Evolutionary conservation across 2,113 vertebrate species (phyloP).

Genomic region (Solea senegalensis): DNA sequence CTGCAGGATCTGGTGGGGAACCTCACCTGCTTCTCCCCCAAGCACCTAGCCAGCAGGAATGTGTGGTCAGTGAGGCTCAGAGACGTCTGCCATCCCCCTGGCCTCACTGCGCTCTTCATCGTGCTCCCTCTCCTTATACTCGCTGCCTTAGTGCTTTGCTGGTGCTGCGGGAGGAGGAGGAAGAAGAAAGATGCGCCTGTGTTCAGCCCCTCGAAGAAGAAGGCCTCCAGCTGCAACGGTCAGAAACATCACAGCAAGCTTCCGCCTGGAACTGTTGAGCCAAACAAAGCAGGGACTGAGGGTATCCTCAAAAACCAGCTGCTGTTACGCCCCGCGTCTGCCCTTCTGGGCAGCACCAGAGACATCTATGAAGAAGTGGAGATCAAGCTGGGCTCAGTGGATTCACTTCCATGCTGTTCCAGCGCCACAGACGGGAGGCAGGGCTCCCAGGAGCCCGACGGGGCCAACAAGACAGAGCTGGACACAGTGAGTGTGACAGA

Average conservation of each 20-base stretch:
- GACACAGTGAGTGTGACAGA: slow-evolving; percentile 86
- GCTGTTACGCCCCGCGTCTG: slow-evolving; percentile 74
- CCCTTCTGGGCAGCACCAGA: slow-evolving; percentile 78
- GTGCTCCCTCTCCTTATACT: slow-evolving; percentile 83
- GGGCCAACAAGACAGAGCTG: slow-evolving; percentile 73
- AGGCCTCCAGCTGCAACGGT: slow-evolving; percentile 54
- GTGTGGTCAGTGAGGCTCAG: slow-evolving; percentile 68
- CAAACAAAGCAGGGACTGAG: slow-evolving; percentile 42
- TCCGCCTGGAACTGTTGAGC: slow-evolving; percentile 14
- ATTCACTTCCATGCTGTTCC: slow-evolving; percentile 62
- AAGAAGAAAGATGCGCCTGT: slow-evolving; percentile 77
- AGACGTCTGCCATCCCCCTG: slow-evolving; percentile 78
- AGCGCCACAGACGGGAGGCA: slow-evolving; percentile 31
- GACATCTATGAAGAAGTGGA: slow-evolving; percentile 90
- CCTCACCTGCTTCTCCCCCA: slow-evolving; percentile 79
- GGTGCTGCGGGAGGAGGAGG: slow-evolving; percentile 83
- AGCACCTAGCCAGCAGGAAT: slow-evolving; percentile 52
- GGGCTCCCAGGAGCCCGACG: slow-evolving; percentile 35
- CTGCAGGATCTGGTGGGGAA: slow-evolving; percentile 62
- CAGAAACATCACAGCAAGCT: slow-evolving; percentile 69
- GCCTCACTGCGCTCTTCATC: slow-evolving; percentile 85
- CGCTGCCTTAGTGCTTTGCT: slow-evolving; percentile 79
- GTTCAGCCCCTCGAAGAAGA: slow-evolving; percentile 68
- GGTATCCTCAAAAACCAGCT: slow-evolving; percentile 80
- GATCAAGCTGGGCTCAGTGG: slow-evolving; percentile 80